Base-by-base conservation (phyloP, 2,113 vertebrate species). In the human (Homo sapiens) region DNA sequence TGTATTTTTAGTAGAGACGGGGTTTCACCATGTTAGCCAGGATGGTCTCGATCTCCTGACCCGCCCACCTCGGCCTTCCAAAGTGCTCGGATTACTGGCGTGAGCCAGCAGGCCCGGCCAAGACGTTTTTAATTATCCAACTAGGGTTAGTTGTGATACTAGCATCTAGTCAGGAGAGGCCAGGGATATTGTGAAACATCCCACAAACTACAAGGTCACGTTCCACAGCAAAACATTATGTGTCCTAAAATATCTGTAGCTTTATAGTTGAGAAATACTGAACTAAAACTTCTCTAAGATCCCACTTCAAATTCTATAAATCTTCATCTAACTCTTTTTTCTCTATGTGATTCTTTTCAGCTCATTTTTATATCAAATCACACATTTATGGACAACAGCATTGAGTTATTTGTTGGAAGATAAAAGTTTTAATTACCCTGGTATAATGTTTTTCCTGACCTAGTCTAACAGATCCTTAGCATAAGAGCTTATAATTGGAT, bases 141-240 rank as follows among this genome's bases (percentile, higher is more conserved):
- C 22, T 7, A 11, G 17, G 38, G 11, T 17, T 17, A 1, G 8
- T 3, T 9, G 8, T 50, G 27, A 4, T 43, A 12, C 79, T 22
- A 68, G 35, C 10, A 52, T 18, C 11, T 45, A 73, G 12, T 64
- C 12, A 4, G 57, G 32, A 40, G 25, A 90, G 16, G 27, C 10
- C 5, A 86, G 10, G 3, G 27, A 50, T 61, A 32, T 14, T 89
- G 18, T 5, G 3, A 52, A 86, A 52, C 32, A 50, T 32, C 66
- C 7, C 32, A 4, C 4, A 40, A 1, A 27, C 22, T 9, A 88
- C 3, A 59, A 12, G 3, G 14, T 27, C 25, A 64, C 5, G 1
- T 3, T 35, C 6, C 8, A 48, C 16, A 64, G 22, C 40, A 84
- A 45, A 59, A 18, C 25, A 35, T 32, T 55, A 68, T 3, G 16